Percentiles rank a stretch among this genome's conserved stretches.
Evolutionary conservation across 2,888 invertebrate species (phyloP).

Genomic region (Cataglyphis altisquamis): DNA sequence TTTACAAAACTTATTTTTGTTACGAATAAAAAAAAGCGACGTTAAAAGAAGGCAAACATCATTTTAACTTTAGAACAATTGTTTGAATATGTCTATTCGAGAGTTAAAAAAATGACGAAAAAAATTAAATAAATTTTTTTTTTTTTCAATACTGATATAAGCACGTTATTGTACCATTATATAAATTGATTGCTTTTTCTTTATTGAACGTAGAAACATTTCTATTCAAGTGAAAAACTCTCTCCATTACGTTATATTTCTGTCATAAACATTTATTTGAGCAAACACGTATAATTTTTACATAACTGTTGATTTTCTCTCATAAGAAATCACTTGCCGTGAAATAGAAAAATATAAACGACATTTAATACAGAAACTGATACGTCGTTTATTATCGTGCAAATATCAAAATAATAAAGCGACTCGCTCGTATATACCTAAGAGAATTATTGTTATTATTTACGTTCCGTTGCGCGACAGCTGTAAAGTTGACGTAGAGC

Average conservation of each 20-base stretch:
- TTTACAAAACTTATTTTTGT: not conserved
- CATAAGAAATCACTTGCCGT: constrained; percentile 5
- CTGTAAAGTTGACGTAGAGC: constrained; percentile 22
- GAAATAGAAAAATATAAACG: constrained; percentile 5
- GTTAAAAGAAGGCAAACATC: not conserved
- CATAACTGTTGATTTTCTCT: not conserved
- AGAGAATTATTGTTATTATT: constrained; percentile 45
- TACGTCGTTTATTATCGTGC: constrained; percentile 23
- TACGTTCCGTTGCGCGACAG: constrained; percentile 19
- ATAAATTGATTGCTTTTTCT: not conserved
- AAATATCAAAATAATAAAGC: constrained; percentile 33
- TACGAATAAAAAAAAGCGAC: not conserved
- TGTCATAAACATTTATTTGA: constrained; percentile 6
- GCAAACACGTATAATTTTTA: not conserved
- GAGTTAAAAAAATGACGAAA: not conserved
- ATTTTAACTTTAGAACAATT: constrained; percentile 2
- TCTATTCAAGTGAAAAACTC: not conserved
- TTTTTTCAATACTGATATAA: not conserved
- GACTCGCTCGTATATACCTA: not conserved
- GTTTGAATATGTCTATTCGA: not conserved
- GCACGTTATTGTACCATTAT: not conserved
- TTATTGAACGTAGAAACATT: not conserved
- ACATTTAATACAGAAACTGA: constrained; percentile 10
- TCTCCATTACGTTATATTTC: not conserved
- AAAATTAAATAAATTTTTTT: not conserved